Base-by-base conservation (phyloP, 2,888 invertebrate species). In the Scrobipalpa atriplicella region DNA sequence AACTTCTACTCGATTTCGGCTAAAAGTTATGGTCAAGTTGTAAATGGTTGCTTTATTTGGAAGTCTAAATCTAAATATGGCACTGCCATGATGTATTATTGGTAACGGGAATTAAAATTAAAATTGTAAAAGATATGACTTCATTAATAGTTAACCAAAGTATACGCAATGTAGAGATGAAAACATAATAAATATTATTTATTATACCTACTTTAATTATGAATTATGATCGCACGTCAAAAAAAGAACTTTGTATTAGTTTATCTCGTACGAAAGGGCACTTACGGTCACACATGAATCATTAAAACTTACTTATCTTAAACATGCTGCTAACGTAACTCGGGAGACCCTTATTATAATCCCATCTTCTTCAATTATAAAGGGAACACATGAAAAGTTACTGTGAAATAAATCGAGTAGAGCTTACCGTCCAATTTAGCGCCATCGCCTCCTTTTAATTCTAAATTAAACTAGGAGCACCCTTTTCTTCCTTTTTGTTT, bases 391-490 rank as follows among this genome's bases (percentile, higher is more conserved):
- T 11, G 41, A 47, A 54, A 58, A 18, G 11, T 19, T 16, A 38
- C 19, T 19, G 66, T 62, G 19, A 71, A 73, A 69, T 68, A 64
- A 68, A 67, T 67, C 62, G 67, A 72, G 72, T 70, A 70, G 69
- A 67, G 75, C 92, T 90, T 75, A 92, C 92, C 90, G 81, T 73
- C 73, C 75, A 76, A 66, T 78, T 73, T 71, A 83, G 75, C 74
- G 86, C 82, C 87, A 87, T 88, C 80, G 78, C 80, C 82, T 80
- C 76, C 77, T 81, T 80, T 84, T 81, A 58, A 58, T 83, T 87
- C 83, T 84, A 88, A 86, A 83, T 87, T 82, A 83, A 86, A 86
- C 82, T 83, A 85, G 80, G 81, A 81, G 80, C 78, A 85, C 86
- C 87, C 78, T 81, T 82, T 83, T 84, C 77, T 82, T 85, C 82